Conservation (phyloP, 2,888 invertebrate species). For the Stenurella melanura region DNA sequence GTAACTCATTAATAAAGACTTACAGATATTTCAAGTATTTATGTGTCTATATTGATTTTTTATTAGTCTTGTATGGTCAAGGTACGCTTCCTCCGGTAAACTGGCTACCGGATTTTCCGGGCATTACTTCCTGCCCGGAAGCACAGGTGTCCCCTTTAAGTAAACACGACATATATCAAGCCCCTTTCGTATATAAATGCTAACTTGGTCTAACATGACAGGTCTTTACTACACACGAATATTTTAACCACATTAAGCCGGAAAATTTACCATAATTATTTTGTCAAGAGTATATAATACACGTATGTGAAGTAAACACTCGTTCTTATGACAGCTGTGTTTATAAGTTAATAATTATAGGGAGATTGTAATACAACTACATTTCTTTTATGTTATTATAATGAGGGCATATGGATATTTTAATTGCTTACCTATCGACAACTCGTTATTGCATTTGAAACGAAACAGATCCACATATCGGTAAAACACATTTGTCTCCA, state of each 20-base stretch:
- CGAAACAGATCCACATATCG: neutral
- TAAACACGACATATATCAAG: constrained; percentile 65
- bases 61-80: constrained; percentile 50
- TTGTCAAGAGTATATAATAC: constrained; percentile 50
- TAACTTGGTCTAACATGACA: constrained; percentile 40
- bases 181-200: constrained; percentile 39
- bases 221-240: constrained; percentile 48
- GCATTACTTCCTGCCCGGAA: constrained; percentile 69
- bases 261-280: constrained; percentile 59
- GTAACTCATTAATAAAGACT: neutral
- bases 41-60: constrained; percentile 32
- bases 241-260: constrained; percentile 55
- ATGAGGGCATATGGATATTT: neutral
- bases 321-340: constrained; percentile 54
- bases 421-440: neutral
- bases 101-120: constrained; percentile 62
- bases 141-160: constrained; percentile 70
- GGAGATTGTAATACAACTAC: constrained; percentile 46
- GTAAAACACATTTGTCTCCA: too few relatives aligned
- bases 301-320: constrained; percentile 57
- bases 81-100: constrained; percentile 60
- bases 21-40: constrained; percentile 3
- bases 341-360: constrained; percentile 55
- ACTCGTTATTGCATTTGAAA: constrained; percentile 1
- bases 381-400: constrained; percentile 24